Evolutionary conservation across 1,140 invertebrate species (phyloP).

Genomic region (Drosophila teissieri): DNA sequence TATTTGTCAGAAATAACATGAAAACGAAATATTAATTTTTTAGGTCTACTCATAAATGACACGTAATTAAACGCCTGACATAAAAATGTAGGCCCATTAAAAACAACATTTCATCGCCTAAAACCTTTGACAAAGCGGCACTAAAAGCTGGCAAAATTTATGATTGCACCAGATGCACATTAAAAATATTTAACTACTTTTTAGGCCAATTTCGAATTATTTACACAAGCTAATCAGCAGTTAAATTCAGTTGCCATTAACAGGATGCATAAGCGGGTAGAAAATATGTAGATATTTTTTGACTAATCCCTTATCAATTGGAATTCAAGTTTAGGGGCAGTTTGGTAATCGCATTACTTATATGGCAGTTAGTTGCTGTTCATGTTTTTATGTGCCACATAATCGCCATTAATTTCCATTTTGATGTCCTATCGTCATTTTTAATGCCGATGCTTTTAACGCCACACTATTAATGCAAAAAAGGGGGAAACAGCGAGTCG

Average conservation of each 20-base stretch:
- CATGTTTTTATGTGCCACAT: conserved; percentile 53
- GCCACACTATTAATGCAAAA: conserved; percentile 16
- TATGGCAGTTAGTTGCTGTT: conserved; percentile 45
- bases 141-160: conserved; percentile 5
- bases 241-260: conserved; percentile 5
- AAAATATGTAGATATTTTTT: conserved; percentile 7
- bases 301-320: conserved; percentile 37
- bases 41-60: no score
- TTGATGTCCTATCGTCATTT: conserved; percentile 62
- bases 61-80: background rate
- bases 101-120: background rate
- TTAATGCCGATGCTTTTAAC: conserved; percentile 75
- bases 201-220: conserved; percentile 5
- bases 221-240: conserved; percentile 13
- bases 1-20: no score
- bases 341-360: conserved; percentile 52
- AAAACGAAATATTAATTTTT: no score
- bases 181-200: conserved; percentile 17
- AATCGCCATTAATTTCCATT: conserved; percentile 60
- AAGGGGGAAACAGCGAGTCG: background rate
- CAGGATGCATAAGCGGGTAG: conserved; percentile 18
- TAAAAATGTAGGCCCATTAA: background rate
- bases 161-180: conserved; percentile 14
- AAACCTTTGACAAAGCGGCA: background rate
- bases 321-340: conserved; percentile 7